Conservation (phyloP, 2,113 vertebrate species). For the Acrocephalus kingi region DNA sequence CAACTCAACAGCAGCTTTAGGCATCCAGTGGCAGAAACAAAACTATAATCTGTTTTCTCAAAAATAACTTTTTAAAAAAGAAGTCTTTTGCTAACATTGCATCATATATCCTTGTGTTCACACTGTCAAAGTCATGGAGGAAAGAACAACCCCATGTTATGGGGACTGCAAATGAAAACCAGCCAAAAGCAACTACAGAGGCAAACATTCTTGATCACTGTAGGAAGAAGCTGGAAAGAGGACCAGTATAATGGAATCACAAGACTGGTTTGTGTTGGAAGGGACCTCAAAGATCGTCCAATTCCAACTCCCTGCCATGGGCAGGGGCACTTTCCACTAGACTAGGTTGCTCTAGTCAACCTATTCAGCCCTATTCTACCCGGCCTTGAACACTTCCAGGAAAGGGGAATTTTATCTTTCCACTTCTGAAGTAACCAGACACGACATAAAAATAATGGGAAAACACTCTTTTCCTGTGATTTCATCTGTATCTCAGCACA, state of each 20-base stretch:
- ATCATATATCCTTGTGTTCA: no score
- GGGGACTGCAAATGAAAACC: background rate
- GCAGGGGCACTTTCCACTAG: background rate
- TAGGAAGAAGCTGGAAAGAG: background rate
- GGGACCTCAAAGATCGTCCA: background rate
- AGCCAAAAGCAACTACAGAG: background rate
- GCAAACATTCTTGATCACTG: background rate
- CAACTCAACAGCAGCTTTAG: background rate
- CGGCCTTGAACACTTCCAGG: background rate
- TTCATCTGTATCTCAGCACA: background rate
- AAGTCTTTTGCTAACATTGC: background rate
- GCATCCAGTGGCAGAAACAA: background rate
- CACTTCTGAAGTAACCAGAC: background rate
- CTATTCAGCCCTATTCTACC: background rate
- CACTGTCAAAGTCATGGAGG: background rate
- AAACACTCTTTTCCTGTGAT: background rate
- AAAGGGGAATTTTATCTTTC: background rate
- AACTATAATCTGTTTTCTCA: background rate
- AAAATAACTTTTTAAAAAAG: background rate
- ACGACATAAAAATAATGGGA: background rate
- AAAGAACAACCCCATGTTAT: background rate
- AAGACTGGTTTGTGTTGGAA: background rate
- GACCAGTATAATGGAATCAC: background rate
- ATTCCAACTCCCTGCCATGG: background rate
- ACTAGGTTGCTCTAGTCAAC: background rate